Evolutionary conservation across 2,888 invertebrate species (phyloP), one percentile per base, ranked within the genome.

Genomic region (Chydorus sphaericus): DNA sequence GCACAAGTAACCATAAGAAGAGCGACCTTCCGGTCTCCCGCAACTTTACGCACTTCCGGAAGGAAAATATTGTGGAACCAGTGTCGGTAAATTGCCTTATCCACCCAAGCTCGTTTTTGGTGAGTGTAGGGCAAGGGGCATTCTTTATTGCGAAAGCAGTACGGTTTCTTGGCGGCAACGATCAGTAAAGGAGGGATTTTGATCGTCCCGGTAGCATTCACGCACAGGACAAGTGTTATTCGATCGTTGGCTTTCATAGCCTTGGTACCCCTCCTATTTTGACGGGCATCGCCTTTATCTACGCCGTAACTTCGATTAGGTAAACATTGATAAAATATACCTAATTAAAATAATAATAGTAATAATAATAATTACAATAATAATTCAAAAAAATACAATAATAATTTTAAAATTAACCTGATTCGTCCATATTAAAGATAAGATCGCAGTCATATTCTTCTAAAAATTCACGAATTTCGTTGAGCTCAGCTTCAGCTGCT

Each of bases 231-330:
- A n/a, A n/a, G 26, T 4, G 44, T 44, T n/a, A 44, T 28, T 44
- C 44, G 26, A 44, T 44, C 44, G 14, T 44, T 44, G 14, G 44
- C 44, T 44, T 44, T 44, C 44, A 44, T 44, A 10, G 44, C 23
- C 44, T 23, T 26, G 23, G 44, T 44, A 26, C 26, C 26, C 14
- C 18, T 44, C n/a, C 44, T n/a, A 14, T 26, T 23, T 23, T 44
- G 23, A 6, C 26, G 23, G 14, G 28, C 44, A 44, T 44, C 44
- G 14, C 44, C 44, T n/a, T 26, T 26, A 44, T 14, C 44, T 26
- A 44, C 20, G 14, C 11, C 14, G 14, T 20, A 44, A 2, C 23
- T 44, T 11, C 44, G 44, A 16, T 44, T 44, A 23, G 44, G 44
- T 26, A 44, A 26, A 23, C 44, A 44, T 23, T 26, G 44, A 26